phyloP scores from a whole-genome alignment of 2,113 vertebrate species.

The Holacanthus passer region DNA sequence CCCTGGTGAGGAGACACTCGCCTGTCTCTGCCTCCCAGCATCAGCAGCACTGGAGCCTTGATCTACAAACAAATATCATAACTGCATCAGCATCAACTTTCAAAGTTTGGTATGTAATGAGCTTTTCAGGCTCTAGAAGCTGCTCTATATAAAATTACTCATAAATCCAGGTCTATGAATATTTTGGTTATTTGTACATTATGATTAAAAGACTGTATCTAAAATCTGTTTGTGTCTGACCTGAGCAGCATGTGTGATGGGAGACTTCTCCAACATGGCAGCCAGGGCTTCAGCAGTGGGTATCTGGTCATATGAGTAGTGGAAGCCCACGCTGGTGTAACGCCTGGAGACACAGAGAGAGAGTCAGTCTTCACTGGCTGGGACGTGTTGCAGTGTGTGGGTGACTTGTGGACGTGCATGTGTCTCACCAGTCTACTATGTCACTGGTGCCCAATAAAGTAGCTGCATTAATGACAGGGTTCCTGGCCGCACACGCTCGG shows the following conservation, averaged over 20 bases:
- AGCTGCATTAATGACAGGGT: conserved; percentile 88
- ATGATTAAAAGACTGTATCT: not conserved
- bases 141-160: no score
- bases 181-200: not conserved
- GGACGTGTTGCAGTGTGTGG: not conserved
- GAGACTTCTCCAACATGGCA: conserved; percentile 85
- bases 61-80: conserved; percentile 79
- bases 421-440: conserved; percentile 88
- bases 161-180: not conserved
- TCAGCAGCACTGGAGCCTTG: conserved; percentile 83
- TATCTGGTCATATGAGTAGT: conserved; percentile 85
- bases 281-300: conserved; percentile 82
- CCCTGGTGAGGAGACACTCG: conserved; percentile 88
- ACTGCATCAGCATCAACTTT: not conserved
- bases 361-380: no score
- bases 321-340: conserved; percentile 84
- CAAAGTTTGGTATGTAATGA: not conserved
- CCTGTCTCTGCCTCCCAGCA: conserved; percentile 85
- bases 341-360: conserved; percentile 75
- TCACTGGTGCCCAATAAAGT: conserved; percentile 88
- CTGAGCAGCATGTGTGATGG: conserved; percentile 83
- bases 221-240: conserved; percentile 65
- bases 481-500: conserved; percentile 85
- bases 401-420: not conserved
- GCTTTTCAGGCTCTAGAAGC: not conserved